phyloP scores from a whole-genome alignment of 2,797 vertebrate species.

The Pipistrellus nathusii region DNA sequence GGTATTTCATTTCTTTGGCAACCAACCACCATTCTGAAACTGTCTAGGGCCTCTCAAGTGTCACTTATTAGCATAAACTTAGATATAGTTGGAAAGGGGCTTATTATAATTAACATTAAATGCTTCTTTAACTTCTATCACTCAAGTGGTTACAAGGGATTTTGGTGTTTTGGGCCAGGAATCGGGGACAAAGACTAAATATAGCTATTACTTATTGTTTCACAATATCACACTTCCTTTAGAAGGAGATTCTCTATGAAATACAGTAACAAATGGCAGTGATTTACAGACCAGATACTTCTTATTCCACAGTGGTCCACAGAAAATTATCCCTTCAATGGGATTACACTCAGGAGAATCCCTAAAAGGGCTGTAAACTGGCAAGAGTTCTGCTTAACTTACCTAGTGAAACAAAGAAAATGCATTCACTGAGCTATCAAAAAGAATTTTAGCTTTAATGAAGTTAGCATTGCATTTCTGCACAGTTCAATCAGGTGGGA shows the following conservation, averaged over 20 bases:
- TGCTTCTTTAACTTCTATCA: not conserved
- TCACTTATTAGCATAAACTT: not conserved
- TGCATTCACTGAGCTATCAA: not conserved
- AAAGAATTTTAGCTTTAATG: not conserved
- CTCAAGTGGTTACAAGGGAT: not conserved
- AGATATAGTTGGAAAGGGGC: not conserved
- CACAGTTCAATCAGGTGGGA: not conserved
- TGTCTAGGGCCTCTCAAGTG: not conserved
- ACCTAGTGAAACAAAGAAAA: not conserved
- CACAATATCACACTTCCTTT: not conserved
- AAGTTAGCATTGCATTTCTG: not conserved
- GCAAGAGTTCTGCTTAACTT: not conserved
- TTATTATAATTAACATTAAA: not conserved
- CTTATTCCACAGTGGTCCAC: not conserved
- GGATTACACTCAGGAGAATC: not conserved
- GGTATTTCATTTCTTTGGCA: not conserved
- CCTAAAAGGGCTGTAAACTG: not conserved
- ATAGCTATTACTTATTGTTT: not conserved
- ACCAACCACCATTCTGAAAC: not conserved
- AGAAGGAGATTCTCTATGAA: not conserved
- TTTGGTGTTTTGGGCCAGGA: not conserved
- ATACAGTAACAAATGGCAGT: not conserved
- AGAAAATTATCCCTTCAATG: not conserved
- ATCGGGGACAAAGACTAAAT: not conserved
- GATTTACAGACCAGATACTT: not conserved